Conservation (phyloP, 2,113 vertebrate species). For the Melanocharis versteri region DNA sequence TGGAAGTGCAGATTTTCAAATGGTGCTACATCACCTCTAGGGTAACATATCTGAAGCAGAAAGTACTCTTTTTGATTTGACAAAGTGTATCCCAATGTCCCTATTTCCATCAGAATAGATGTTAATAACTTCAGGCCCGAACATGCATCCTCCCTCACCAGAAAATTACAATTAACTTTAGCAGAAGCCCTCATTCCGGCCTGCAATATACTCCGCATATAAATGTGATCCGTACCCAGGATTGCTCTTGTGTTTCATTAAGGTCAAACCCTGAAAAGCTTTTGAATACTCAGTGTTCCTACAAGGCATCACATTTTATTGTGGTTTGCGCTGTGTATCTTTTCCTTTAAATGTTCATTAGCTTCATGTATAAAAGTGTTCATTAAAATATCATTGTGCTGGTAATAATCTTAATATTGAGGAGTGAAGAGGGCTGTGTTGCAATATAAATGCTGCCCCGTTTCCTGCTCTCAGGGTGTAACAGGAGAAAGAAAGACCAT, state of each 20-base stretch:
- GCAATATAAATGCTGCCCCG: neutral
- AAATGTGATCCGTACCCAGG: neutral
- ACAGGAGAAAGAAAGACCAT: neutral
- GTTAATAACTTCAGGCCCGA: conserved; percentile 31
- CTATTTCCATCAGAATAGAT: conserved; percentile 13
- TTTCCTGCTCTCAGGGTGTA: conserved; percentile 1
- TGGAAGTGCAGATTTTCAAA: neutral
- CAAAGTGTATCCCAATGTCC: neutral
- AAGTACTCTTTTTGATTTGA: neutral
- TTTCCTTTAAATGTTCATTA: neutral
- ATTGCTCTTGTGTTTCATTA: neutral
- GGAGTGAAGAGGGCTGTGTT: neutral
- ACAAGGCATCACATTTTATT: neutral
- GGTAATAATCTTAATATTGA: neutral
- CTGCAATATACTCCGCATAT: neutral
- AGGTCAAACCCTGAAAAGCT: conserved; percentile 20
- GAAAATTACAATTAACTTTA: neutral
- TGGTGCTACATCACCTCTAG: neutral
- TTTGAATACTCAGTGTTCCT: neutral
- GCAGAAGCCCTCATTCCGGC: neutral
- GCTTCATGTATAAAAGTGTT: neutral
- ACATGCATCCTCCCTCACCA: neutral
- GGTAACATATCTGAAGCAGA: neutral
- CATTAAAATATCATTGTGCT: neutral
- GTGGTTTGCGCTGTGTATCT: neutral